Evolutionary conservation across 2,888 invertebrate species (phyloP).

Genomic region (Disparrhopalites patrizii): DNA sequence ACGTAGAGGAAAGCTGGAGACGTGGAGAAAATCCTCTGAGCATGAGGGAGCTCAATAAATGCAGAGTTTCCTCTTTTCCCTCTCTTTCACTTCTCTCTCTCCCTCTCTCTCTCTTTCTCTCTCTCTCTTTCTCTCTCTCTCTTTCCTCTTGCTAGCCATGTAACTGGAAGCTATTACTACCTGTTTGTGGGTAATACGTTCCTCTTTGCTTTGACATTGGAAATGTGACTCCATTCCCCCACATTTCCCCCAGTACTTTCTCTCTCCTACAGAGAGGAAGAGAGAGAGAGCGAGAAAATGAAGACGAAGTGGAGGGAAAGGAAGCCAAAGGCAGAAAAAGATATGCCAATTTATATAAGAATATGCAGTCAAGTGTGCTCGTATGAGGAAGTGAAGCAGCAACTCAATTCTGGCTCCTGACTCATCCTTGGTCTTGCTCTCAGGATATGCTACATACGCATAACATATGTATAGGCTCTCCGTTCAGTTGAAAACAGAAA

Average conservation of each 20-base stretch:
- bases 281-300: neutral
- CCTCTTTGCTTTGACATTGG: too few relatives aligned
- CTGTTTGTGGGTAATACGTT: too few relatives aligned
- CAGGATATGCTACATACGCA: too few relatives aligned
- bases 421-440: neutral
- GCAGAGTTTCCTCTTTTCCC: neutral
- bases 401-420: neutral
- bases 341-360: constrained; percentile 1
- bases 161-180: too few relatives aligned
- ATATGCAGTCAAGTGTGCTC: neutral
- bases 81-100: neutral
- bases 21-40: too few relatives aligned
- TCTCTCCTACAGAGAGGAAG: neutral
- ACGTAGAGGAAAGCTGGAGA: too few relatives aligned
- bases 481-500: too few relatives aligned
- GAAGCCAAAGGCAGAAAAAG: neutral
- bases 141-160: too few relatives aligned
- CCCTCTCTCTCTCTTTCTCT: neutral
- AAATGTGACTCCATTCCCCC: too few relatives aligned
- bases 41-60: too few relatives aligned
- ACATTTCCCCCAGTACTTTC: too few relatives aligned
- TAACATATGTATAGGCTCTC: too few relatives aligned
- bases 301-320: neutral
- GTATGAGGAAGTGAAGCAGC: neutral
- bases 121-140: neutral